A percentile compares a stretch with the other conserved stretches of the same genome.
These are phyloP conservation scores for Itoplectis maculator DNA, from an alignment of 2,888 invertebrate genomes.

Conservation along the genomic window DNA sequence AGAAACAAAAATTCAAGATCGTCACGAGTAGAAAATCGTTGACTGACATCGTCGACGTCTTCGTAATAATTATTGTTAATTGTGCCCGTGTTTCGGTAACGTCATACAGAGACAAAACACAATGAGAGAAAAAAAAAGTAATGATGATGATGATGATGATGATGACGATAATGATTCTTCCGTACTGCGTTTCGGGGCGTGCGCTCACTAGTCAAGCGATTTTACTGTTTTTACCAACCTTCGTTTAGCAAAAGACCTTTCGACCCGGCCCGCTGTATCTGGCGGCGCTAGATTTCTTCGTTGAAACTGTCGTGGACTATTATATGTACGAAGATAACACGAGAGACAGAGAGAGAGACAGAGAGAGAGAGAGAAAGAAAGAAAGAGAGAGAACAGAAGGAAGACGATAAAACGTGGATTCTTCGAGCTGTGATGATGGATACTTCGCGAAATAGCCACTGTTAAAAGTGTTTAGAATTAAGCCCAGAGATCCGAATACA, in stretches of 20 bases:
- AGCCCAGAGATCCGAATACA: conserved; percentile 17
- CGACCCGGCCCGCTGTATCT: conserved; percentile 34
- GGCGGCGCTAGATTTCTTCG: conserved; percentile 47
- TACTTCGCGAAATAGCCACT: conserved; percentile 64
- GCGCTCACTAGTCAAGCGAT: conserved; percentile 84
- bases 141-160: conserved; percentile 12
- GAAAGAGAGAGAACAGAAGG: neutral
- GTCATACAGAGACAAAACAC: conserved; percentile 42
- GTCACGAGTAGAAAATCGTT: conserved; percentile 40
- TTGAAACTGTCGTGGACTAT: conserved; percentile 42
- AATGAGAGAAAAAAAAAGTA: conserved; percentile 42
- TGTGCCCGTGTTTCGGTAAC: conserved; percentile 53
- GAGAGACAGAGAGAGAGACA: conserved; percentile 50
- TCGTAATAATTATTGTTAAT: conserved; percentile 47
- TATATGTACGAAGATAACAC: conserved; percentile 33
- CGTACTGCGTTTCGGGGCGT: conserved; percentile 79
- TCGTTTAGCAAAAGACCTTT: conserved; percentile 54
- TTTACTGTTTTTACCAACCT: conserved; percentile 78
- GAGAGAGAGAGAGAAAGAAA: neutral
- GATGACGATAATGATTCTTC: conserved; percentile 67
- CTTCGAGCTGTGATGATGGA: conserved; percentile 77
- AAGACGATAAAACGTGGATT: conserved; percentile 70
- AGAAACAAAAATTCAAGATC: conserved; percentile 41
- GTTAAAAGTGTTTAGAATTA: conserved; percentile 63
- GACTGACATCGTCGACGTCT: conserved; percentile 17